Evolutionary conservation across 64 coral and sea anemone genomes (phyloP).

Genomic region (Porites australiensis): DNA sequence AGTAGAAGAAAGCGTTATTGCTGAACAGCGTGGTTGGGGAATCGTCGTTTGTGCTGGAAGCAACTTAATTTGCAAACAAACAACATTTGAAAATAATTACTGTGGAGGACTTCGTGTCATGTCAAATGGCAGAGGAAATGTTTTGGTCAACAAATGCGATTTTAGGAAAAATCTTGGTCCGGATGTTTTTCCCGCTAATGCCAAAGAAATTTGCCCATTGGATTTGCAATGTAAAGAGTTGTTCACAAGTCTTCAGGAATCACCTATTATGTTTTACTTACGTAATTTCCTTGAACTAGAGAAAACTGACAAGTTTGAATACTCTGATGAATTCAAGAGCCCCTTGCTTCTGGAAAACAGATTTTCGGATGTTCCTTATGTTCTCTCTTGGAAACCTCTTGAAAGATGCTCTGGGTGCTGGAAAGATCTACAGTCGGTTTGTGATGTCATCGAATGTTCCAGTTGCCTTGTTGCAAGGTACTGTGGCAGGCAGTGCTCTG

Average conservation of each 20-base stretch:
- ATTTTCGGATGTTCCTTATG: not conserved
- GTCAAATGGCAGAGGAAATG: not conserved
- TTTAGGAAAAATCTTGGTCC: not conserved
- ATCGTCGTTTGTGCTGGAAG: not conserved
- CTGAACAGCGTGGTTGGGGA: not conserved
- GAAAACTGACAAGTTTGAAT: no score
- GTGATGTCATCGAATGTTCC: not conserved
- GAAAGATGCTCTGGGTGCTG: not conserved
- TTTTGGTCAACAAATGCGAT: not conserved
- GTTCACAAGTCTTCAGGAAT: no score
- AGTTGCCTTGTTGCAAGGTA: not conserved
- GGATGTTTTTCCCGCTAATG: not conserved
- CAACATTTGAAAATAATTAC: rapidly evolving
- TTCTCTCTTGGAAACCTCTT: not conserved
- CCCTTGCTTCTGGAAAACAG: not conserved
- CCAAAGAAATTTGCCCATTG: not conserved
- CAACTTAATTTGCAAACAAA: not conserved
- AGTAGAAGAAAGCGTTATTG: not conserved
- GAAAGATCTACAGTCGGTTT: not conserved
- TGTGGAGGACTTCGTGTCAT: not conserved
- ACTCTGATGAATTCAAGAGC: not conserved
- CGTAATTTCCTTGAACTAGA: not conserved
- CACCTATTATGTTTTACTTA: no score
- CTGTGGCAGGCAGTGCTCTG: not conserved
- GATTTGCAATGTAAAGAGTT: not conserved